A percentile compares a stretch with the other conserved stretches of the same genome.
phyloP scores from a whole-genome alignment of 2,113 vertebrate species.

The Verasper variegatus region DNA sequence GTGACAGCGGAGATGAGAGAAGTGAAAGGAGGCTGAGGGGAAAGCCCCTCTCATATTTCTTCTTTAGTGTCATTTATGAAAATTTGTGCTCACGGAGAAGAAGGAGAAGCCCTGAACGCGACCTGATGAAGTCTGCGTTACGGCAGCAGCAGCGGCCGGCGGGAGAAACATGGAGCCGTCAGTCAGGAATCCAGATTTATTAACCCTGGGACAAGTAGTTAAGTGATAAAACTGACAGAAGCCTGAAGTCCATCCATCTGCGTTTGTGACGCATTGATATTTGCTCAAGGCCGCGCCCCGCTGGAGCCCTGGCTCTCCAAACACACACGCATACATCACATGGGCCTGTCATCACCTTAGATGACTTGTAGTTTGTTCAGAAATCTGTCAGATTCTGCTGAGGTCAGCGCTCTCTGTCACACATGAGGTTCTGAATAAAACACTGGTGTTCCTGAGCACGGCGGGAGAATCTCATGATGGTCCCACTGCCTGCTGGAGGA shows the following conservation, averaged over 20 bases:
- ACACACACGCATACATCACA: conserved; percentile 69
- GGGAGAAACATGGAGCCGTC: conserved; percentile 45
- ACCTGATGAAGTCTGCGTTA: conserved; percentile 65
- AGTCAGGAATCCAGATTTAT: conserved; percentile 73
- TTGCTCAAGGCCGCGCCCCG: conserved; percentile 64
- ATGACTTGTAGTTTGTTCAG: conserved; percentile 43
- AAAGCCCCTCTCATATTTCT: conserved; percentile 61
- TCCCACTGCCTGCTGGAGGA: too few relatives aligned
- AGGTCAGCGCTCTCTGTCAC: conserved; percentile 11
- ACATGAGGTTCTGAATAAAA: not conserved
- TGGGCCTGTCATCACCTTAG: conserved; percentile 53
- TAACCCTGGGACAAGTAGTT: conserved; percentile 64
- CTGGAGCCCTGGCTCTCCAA: conserved; percentile 59
- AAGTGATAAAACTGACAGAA: conserved; percentile 67
- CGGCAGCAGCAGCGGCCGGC: not conserved
- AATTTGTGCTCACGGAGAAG: conserved; percentile 34
- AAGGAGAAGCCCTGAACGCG: conserved; percentile 27
- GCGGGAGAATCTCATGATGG: too few relatives aligned
- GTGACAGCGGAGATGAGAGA: not conserved
- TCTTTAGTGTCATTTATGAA: conserved; percentile 77
- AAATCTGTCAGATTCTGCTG: conserved; percentile 27
- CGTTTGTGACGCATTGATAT: conserved; percentile 59
- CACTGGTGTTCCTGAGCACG: too few relatives aligned
- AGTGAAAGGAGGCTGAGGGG: not conserved
- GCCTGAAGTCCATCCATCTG: conserved; percentile 57